A percentile compares a stretch with the other conserved stretches of the same genome.
phyloP scores from a whole-genome alignment of 2,888 invertebrate species.

The Drosophila sordidula region DNA sequence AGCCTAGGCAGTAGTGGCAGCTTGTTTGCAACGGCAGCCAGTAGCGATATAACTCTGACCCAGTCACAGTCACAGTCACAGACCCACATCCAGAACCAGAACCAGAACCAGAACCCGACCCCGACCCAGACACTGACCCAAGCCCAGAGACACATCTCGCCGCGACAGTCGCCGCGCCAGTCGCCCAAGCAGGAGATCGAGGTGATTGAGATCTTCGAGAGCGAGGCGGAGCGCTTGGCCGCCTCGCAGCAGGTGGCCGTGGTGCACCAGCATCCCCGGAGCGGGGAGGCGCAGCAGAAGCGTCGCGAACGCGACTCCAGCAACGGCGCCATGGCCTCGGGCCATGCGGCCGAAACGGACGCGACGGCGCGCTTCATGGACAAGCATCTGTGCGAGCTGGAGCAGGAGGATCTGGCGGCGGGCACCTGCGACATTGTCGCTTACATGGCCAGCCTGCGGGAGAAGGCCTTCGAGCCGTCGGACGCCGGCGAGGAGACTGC shows the following conservation, averaged over 20 bases:
- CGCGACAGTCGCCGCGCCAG: conserved; percentile 82
- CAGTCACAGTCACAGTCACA: conserved; percentile 8
- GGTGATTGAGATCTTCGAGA: conserved; percentile 84
- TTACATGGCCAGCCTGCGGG: conserved; percentile 85
- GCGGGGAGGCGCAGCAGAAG: conserved; percentile 33
- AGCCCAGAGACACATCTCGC: conserved; percentile 66
- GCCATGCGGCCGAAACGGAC: conserved; percentile 53
- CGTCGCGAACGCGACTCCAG: conserved; percentile 53
- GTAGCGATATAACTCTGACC: conserved; percentile 33
- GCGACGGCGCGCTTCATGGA: conserved; percentile 83
- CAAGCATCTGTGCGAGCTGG: conserved; percentile 84
- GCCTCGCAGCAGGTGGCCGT: conserved; percentile 82
- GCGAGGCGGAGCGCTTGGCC: conserved; percentile 81
- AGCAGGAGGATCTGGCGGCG: conserved; percentile 83
- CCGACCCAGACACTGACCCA: conserved; percentile 20
- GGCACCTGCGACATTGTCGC: conserved; percentile 84
- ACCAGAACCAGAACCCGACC: neutral
- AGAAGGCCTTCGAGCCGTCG: conserved; percentile 83
- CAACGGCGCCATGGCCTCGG: conserved; percentile 43
- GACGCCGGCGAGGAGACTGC: conserved; percentile 70
- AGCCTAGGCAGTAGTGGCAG: conserved; percentile 83
- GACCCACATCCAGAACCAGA: conserved; percentile 8
- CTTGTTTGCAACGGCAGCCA: conserved; percentile 68
- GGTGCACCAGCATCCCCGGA: conserved; percentile 77
- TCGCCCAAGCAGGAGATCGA: conserved; percentile 85